Evolutionary conservation across 2,888 invertebrate genomes (phyloP).

Genomic region (Pterostichus madidus): DNA sequence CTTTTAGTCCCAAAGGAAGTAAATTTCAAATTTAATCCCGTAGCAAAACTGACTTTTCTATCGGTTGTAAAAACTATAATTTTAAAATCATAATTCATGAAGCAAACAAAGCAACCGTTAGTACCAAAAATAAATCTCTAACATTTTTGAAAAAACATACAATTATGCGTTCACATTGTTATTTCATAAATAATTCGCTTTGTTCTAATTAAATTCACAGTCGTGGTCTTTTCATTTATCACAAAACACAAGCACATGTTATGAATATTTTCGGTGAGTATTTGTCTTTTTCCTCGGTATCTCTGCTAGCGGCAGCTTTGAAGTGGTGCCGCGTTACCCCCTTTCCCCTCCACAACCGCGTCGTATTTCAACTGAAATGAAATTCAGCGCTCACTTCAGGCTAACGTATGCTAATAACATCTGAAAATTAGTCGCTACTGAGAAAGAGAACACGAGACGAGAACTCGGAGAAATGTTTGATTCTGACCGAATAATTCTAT

Average conservation of each 20-base stretch:
- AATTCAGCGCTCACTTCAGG: conserved; percentile 36
- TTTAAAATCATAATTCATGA: neutral
- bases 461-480: conserved; percentile 35
- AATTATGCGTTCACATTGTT: conserved; percentile 26
- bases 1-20: no score
- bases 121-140: conserved; percentile 11
- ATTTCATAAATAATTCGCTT: conserved; percentile 50
- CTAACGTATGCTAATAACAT: conserved; percentile 50
- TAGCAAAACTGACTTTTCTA: no score
- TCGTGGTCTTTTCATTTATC: conserved; percentile 53
- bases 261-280: conserved; percentile 56
- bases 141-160: conserved; percentile 19
- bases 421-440: conserved; percentile 43
- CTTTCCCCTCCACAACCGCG: neutral
- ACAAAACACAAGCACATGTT: conserved; percentile 54
- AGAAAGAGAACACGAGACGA: conserved; percentile 12
- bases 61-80: no score
- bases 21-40: no score
- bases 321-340: conserved; percentile 7
- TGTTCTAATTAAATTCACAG: conserved; percentile 50
- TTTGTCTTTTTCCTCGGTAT: conserved; percentile 51
- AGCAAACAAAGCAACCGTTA: conserved; percentile 1
- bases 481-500: conserved; percentile 10
- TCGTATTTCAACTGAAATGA: conserved; percentile 50
- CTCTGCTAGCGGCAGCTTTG: conserved; percentile 43